Evolutionary conservation across 37 sponge, comb jelly and placozoan genomes (phyloP), one percentile per base, ranked within the genome.

Genomic region (Ephydatia muelleri): DNA sequence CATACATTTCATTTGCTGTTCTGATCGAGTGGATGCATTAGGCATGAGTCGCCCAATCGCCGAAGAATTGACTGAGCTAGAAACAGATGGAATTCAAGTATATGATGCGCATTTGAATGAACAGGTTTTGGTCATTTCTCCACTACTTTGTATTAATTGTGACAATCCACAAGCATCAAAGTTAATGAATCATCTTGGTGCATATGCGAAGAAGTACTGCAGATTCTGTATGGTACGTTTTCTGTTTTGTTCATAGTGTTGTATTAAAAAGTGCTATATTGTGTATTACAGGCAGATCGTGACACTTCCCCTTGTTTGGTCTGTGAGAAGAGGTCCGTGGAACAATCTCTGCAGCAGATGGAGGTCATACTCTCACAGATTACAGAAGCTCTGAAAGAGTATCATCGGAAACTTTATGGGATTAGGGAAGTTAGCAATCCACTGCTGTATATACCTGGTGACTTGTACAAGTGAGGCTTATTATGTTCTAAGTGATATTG

Each of bases 161-260:
- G 84, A 83, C 67, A 83, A 83, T 28, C 76, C 83, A 25, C 73
- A 49, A 49, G 74, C 73, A n/a, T 73, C 84, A 30, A 75, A 83
- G 76, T n/a, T 83, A 0, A 37, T 75, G 14, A 68, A 34, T 38
- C 84, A 83, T 64, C 76, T 74, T 5, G 75, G 73, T 39, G n/a
- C 33, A 40, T 21, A 14, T 72, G 49, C 74, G 6, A 71, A 43
- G 21, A 72, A 73, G 33, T 83, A 73, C 38, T 83, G 73, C 6
- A 67, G 73, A 64, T 73, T 83, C 34, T 83, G 83, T 72, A 19
- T 70, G 82, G 82, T 82, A 69, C 5, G 81, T 81, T 49, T 1
- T 31, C 26, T 69, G 27, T 6, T 26, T 3, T 6, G 30, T 29
- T 11, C 29, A 69, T 69, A 5, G 70, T 69, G 11, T 30, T 29